These are phyloP conservation scores for Hormiphora californensis DNA, from an alignment of 37 sponge, comb jelly and placozoan genomes.

Conservation along the genomic window DNA sequence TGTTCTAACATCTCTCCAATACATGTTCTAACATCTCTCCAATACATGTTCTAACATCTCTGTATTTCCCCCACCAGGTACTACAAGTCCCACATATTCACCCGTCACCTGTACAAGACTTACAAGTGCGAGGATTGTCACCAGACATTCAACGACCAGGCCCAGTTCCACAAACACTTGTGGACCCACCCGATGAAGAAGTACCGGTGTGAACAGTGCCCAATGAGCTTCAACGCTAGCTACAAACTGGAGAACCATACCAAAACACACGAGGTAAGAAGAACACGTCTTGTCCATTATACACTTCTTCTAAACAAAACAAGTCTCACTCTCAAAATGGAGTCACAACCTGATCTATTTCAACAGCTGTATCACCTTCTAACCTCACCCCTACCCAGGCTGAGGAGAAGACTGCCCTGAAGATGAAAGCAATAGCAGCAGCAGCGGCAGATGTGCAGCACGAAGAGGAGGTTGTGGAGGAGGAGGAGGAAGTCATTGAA, in stretches of 20 bases:
- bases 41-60: too few species aligned
- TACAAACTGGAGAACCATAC: constrained; percentile 43
- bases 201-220: constrained; percentile 49
- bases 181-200: constrained; percentile 55
- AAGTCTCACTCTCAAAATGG: too few species aligned
- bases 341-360: too few species aligned
- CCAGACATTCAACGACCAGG: constrained; percentile 52
- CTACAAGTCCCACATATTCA: constrained; percentile 49
- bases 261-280: constrained; percentile 37
- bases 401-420: constrained; percentile 27
- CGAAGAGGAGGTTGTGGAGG: neutral
- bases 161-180: constrained; percentile 37
- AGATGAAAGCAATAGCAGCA: neutral
- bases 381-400: constrained; percentile 20
- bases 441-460: neutral
- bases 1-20: too few species aligned
- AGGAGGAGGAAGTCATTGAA: constrained; percentile 49
- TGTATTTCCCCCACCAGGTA: too few species aligned
- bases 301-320: too few species aligned
- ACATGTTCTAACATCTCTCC: too few species aligned
- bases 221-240: constrained; percentile 50
- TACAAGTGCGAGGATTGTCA: constrained; percentile 53
- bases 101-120: constrained; percentile 47
- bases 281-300: neutral
- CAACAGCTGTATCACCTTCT: too few species aligned